Evolutionary conservation across 2,113 vertebrate species (phyloP), one percentile per base, ranked within the genome.

Genomic region (Mesitornis unicolor): DNA sequence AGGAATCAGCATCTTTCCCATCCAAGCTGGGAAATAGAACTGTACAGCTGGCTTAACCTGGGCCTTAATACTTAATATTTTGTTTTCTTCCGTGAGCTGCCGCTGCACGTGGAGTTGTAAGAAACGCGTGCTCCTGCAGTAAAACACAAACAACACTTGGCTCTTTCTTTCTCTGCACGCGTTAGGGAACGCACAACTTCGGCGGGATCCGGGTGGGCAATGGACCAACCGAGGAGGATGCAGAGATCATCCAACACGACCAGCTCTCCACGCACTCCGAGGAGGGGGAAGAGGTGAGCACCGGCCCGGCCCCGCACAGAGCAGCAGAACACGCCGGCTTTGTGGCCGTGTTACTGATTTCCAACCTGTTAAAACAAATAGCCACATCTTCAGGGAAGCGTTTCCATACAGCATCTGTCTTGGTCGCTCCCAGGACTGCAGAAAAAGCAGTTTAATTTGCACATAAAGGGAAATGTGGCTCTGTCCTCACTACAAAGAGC

Each of bases 231-330:
- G 99, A 99, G 90, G 99, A 99, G 85, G 98, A 99, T 97, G 99
- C 99, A 51, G 99, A 99, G 98, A 99, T 99, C 97, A 99, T 99
- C 94, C 99, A 99, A 93, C 99, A 99, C 69, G 99, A 99, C 97
- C 99, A 99, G 97, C 98, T 99, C 36, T 98, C 99, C 7, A 99
- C 98, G 87, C 98, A 99, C 71, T 98, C 98, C 2, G 99, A 99
- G 65, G 99, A 99, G n/a, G 99, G 99, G 48, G 99, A 99, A 57
- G 99, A 99, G 98, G 99, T 99, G 98, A 99, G 98, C 35, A 13
- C 63, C 73, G 43, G 67, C 68, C 74, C 65, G 17, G 80, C 95
- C 91, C 90, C 61, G 38, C 71, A n/a, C n/a, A n/a, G n/a, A n/a
- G 28, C 10, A 63, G 26, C 77, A 53, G 59, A 21, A 70, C 13